A percentile compares a stretch with the other conserved stretches of the same genome.
Evolutionary conservation across 2,113 vertebrate genomes (phyloP).

Genomic region (Tapirus terrestris): DNA sequence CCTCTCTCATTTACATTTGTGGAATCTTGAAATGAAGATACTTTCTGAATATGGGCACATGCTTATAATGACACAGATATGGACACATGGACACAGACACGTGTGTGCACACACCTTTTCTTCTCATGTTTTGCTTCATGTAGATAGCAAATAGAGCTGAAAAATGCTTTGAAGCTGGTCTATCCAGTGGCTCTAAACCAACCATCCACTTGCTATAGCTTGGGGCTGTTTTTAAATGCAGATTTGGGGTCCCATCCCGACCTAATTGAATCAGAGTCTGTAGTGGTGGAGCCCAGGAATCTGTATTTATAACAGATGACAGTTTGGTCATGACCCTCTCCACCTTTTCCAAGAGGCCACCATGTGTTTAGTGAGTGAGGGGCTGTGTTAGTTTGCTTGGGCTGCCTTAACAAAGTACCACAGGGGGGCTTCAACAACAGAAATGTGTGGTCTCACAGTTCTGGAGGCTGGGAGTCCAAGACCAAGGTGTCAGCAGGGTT

Average conservation of each 20-base stretch:
- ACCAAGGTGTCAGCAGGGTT: neutral
- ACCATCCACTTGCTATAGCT: neutral
- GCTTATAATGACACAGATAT: neutral
- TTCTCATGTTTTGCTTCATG: too few relatives aligned
- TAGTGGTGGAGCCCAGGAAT: neutral
- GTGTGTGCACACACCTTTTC: neutral
- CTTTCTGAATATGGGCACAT: neutral
- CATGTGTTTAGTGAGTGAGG: neutral
- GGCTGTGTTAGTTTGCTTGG: neutral
- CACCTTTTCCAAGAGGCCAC: fast-evolving
- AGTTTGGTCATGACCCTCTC: neutral
- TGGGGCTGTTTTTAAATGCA: neutral
- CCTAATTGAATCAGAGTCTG: neutral
- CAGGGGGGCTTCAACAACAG: neutral
- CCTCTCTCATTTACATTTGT: neutral
- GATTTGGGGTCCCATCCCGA: neutral
- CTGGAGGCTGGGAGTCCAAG: neutral
- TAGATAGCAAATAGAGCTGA: neutral
- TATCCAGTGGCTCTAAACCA: neutral
- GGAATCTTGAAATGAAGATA: neutral
- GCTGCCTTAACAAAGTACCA: neutral
- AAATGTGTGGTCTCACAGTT: neutral
- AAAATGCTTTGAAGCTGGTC: too few relatives aligned
- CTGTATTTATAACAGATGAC: neutral
- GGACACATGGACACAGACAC: neutral